These are phyloP conservation scores for Xanthorhoe designata DNA, from an alignment of 2,888 invertebrate genomes.

Conservation along the genomic window DNA sequence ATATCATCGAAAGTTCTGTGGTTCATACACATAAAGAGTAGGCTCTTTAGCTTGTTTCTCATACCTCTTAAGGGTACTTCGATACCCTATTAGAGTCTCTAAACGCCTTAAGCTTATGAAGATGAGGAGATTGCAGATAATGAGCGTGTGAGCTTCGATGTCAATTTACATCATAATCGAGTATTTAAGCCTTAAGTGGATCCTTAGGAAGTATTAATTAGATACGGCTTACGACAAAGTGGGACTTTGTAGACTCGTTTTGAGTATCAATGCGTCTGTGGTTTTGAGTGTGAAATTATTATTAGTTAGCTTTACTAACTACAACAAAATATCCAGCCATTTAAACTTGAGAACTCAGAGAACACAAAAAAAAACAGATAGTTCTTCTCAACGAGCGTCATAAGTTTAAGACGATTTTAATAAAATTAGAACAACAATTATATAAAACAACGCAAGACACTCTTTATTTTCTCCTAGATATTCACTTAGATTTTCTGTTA, in stretches of 20 bases:
- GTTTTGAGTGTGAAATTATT: not conserved
- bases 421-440: no score
- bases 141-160: slow-evolving; percentile 28
- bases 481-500: no score
- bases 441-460: no score
- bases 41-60: slow-evolving; percentile 10
- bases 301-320: not conserved
- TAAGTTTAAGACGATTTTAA: no score
- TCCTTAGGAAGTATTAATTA: slow-evolving; percentile 18
- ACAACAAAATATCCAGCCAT: no score
- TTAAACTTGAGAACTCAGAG: no score
- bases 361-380: no score
- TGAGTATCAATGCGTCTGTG: not conserved
- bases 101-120: slow-evolving; percentile 42
- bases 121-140: slow-evolving; percentile 43
- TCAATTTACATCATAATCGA: slow-evolving; percentile 31
- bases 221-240: slow-evolving; percentile 5
- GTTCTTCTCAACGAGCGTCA: no score
- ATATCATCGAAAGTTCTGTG: not conserved
- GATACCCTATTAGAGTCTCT: slow-evolving; percentile 42
- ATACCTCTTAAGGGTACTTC: slow-evolving; percentile 32
- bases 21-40: not conserved
- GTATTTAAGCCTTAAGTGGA: slow-evolving; percentile 18
- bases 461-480: no score
- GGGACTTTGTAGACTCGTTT: slow-evolving; percentile 2